phyloP scores from a whole-genome alignment of 2,797 vertebrate species.

The Taeniopygia guttata region DNA sequence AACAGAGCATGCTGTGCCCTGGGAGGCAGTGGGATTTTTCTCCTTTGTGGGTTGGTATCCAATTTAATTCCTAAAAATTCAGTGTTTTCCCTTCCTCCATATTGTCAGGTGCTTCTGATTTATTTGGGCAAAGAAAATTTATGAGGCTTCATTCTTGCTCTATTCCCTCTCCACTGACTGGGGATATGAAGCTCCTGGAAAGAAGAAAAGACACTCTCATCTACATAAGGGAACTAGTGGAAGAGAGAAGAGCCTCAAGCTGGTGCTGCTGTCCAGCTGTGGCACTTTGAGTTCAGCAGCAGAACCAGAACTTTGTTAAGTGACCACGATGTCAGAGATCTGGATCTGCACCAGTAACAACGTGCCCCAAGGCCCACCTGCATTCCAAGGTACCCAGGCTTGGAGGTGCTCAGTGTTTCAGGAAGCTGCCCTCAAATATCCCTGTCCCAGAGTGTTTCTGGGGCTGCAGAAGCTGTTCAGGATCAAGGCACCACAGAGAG shows the following conservation, averaged over 20 bases:
- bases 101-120: not conserved
- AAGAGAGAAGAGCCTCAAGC: not conserved
- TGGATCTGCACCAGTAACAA: not conserved
- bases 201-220: not conserved
- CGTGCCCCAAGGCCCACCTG: fast-evolving
- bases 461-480: not conserved
- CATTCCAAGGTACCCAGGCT: not conserved
- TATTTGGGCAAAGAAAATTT: not conserved
- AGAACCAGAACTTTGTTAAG: not conserved
- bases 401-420: not conserved
- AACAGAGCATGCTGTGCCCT: not conserved
- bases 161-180: not conserved
- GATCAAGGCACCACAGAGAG: not conserved
- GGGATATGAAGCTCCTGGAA: not conserved
- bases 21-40: not conserved
- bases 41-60: not conserved
- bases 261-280: not conserved
- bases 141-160: not conserved
- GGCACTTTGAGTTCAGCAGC: not conserved
- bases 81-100: not conserved
- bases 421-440: not conserved
- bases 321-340: fast-evolving
- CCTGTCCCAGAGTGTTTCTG: not conserved
- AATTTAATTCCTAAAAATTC: not conserved
- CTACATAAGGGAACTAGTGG: fast-evolving